Conservation (phyloP, 2,888 invertebrate species). For the Clepsis dumicolana region DNA sequence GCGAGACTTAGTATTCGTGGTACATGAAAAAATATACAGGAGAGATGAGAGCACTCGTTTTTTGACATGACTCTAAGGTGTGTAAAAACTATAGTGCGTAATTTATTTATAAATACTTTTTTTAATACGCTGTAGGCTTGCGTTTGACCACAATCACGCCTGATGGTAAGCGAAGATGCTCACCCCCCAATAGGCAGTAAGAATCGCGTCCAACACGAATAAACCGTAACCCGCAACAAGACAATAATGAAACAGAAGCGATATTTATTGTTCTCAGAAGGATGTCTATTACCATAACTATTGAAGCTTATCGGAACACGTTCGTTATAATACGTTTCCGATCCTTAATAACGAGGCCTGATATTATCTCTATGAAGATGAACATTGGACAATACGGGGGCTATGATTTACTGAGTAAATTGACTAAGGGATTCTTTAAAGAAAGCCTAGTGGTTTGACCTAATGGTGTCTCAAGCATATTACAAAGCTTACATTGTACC, state of each 20-base stretch:
- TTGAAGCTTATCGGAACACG: conserved; percentile 62
- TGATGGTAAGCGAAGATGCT: too few relatives aligned
- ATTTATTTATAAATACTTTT: too few relatives aligned
- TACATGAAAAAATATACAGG: neutral
- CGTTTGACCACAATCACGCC: too few relatives aligned
- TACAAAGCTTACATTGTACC: too few relatives aligned
- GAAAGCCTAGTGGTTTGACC: too few relatives aligned
- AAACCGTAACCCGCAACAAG: neutral
- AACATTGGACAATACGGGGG: conserved; percentile 61
- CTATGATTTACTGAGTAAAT: conserved; percentile 6
- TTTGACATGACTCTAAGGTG: too few relatives aligned
- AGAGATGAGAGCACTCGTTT: neutral
- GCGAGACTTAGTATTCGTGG: neutral
- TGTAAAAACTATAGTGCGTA: too few relatives aligned
- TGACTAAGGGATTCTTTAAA: neutral
- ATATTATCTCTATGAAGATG: conserved; percentile 65
- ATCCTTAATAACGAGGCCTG: conserved; percentile 64
- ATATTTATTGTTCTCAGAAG: conserved; percentile 48
- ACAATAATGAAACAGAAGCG: conserved; percentile 32
- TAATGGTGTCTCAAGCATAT: too few relatives aligned
- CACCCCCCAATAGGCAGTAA: neutral
- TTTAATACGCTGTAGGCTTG: too few relatives aligned
- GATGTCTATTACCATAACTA: conserved; percentile 60
- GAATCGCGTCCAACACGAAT: neutral
- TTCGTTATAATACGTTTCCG: conserved; percentile 64